phyloP scores from a whole-genome alignment of 2,113 vertebrate genomes.

The Apodemus sylvaticus region DNA sequence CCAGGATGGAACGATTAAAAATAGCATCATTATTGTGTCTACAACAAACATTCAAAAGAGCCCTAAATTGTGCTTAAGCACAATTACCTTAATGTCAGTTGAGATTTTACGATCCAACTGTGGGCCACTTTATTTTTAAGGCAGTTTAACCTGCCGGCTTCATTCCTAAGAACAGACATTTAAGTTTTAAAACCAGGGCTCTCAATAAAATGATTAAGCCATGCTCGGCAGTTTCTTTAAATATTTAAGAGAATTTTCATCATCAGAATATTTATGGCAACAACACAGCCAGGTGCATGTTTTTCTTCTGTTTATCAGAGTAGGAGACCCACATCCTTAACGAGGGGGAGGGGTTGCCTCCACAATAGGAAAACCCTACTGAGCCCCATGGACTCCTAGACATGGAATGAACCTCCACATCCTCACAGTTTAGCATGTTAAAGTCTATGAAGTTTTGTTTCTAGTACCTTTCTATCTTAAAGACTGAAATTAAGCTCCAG shows the following conservation, averaged over 20 bases:
- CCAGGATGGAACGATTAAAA: slow-evolving; percentile 68
- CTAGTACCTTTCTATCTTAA: neutral
- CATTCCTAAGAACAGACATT: slow-evolving; percentile 63
- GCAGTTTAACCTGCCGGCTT: slow-evolving; percentile 70
- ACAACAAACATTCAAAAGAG: slow-evolving; percentile 69
- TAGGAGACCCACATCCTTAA: neutral
- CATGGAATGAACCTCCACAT: neutral
- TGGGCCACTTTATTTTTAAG: slow-evolving; percentile 76
- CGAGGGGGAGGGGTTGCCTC: neutral
- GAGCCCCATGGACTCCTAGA: slow-evolving; percentile 2
- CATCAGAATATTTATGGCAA: slow-evolving; percentile 71
- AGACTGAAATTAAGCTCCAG: neutral
- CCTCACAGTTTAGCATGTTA: neutral
- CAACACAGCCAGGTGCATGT: slow-evolving; percentile 33
- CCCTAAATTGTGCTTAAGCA: slow-evolving; percentile 72
- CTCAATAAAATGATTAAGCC: slow-evolving; percentile 76
- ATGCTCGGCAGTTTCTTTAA: slow-evolving; percentile 74
- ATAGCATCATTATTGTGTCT: slow-evolving; percentile 58
- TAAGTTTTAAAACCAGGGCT: slow-evolving; percentile 72
- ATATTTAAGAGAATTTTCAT: slow-evolving; percentile 77
- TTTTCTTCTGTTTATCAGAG: slow-evolving; percentile 29
- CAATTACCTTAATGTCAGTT: slow-evolving; percentile 76
- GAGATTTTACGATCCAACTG: slow-evolving; percentile 72
- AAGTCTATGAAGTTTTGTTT: neutral
- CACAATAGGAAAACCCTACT: neutral